Conservation (phyloP, 2,888 invertebrate species). For the Troglohyphantes excavatus region DNA sequence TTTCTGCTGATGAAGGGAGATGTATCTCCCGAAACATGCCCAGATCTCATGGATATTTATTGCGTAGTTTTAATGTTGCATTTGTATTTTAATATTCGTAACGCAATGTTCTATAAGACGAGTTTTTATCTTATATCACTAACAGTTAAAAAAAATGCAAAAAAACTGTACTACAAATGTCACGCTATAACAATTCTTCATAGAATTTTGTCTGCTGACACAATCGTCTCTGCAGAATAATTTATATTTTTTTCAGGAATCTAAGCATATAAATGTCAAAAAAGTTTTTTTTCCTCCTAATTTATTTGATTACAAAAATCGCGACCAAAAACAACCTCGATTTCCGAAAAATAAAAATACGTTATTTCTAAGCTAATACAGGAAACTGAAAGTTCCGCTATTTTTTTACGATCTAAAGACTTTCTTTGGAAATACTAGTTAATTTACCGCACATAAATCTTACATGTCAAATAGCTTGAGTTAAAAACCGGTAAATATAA, state of each 20-base stretch:
- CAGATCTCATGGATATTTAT: too few species aligned
- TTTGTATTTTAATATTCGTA: too few species aligned
- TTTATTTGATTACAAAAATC: background rate
- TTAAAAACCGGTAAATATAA: background rate
- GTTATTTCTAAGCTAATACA: background rate
- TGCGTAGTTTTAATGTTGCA: too few species aligned
- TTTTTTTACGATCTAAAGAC: background rate
- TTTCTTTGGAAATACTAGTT: slow-evolving; percentile 17
- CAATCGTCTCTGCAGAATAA: background rate
- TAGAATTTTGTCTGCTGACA: slow-evolving; percentile 20
- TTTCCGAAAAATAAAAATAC: slow-evolving; percentile 31
- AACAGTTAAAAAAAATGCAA: too few species aligned
- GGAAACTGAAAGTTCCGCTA: slow-evolving; percentile 28
- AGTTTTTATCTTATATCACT: too few species aligned
- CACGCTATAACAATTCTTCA: too few species aligned
- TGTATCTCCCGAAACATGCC: too few species aligned
- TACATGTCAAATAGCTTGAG: background rate
- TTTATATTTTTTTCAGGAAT: background rate
- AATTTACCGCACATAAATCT: background rate
- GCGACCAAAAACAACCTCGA: background rate
- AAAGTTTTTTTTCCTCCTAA: slow-evolving; percentile 32
- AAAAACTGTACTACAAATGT: too few species aligned
- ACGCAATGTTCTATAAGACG: too few species aligned
- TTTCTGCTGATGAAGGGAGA: too few species aligned
- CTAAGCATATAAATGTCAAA: slow-evolving; percentile 4